Conservation (phyloP, 2,888 invertebrate species). For the Polydrusus cervinus region DNA sequence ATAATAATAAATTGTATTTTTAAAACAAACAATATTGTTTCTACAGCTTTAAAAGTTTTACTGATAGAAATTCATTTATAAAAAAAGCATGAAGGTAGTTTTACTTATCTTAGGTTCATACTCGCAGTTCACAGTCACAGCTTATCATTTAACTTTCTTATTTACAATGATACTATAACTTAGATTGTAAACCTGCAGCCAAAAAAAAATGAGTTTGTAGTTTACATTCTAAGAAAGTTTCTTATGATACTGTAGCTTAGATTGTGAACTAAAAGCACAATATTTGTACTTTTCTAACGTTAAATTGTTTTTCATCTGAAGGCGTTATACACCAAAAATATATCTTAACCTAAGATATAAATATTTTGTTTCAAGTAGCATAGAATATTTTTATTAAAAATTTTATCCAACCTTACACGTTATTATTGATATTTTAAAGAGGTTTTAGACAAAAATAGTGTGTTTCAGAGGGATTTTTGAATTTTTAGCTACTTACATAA, state of each 20-base stretch:
- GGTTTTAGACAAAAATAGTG: not conserved
- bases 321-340: conserved; percentile 40
- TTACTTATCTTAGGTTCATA: not conserved
- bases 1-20: conserved; percentile 8
- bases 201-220: no score
- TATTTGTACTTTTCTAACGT: not conserved
- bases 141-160: no score
- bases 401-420: not conserved
- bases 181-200: no score
- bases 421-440: not conserved
- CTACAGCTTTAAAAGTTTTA: conserved; percentile 3
- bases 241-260: no score
- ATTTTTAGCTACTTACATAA: no score
- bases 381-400: not conserved
- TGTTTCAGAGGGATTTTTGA: no score
- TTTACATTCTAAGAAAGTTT: no score
- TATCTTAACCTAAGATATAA: conserved; percentile 21
- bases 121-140: no score
- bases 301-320: conserved; percentile 17
- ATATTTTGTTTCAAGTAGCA: not conserved
- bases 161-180: no score
- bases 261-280: no score
- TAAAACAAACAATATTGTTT: conserved; percentile 18
- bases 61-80: conserved; percentile 5
- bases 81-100: conserved; percentile 42